Conservation (phyloP, 2,888 invertebrate genomes). For the Habrosyne pyritoides region DNA sequence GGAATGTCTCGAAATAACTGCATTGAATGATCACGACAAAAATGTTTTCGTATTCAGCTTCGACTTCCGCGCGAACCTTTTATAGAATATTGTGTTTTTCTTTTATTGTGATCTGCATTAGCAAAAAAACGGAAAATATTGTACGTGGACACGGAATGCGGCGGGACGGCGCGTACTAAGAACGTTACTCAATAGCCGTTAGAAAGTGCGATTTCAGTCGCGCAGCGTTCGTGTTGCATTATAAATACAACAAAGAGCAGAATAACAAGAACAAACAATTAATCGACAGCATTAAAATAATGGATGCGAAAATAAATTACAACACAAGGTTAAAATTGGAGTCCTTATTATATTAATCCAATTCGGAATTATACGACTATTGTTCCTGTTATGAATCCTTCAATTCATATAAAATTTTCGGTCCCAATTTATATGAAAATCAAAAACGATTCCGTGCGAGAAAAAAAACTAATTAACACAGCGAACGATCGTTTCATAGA, state of each 20-base stretch:
- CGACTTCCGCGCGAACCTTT: conserved; percentile 3
- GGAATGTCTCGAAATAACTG: conserved; percentile 4
- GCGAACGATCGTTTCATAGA: not conserved
- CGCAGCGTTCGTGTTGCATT: conserved; percentile 61
- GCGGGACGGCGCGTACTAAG: conserved; percentile 46
- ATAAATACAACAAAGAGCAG: conserved; percentile 38
- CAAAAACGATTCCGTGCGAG: too few species aligned
- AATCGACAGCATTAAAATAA: not conserved
- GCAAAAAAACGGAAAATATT: conserved; percentile 39
- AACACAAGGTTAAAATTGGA: not conserved
- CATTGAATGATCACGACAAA: not conserved
- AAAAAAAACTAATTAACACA: too few species aligned
- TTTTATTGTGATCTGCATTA: conserved; percentile 19
- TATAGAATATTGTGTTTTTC: conserved; percentile 3
- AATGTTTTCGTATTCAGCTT: conserved; percentile 2
- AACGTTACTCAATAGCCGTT: conserved; percentile 68
- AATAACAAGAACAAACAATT: not conserved
- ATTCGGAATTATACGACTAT: too few species aligned
- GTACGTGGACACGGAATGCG: conserved; percentile 50
- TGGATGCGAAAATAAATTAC: not conserved
- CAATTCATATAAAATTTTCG: not conserved
- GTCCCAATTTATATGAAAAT: not conserved
- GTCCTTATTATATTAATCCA: not conserved
- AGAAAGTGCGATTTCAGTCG: conserved; percentile 70
- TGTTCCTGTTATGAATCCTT: not conserved